Conservation (phyloP, 64 coral and sea anemone species). For the Porites lutea region DNA sequence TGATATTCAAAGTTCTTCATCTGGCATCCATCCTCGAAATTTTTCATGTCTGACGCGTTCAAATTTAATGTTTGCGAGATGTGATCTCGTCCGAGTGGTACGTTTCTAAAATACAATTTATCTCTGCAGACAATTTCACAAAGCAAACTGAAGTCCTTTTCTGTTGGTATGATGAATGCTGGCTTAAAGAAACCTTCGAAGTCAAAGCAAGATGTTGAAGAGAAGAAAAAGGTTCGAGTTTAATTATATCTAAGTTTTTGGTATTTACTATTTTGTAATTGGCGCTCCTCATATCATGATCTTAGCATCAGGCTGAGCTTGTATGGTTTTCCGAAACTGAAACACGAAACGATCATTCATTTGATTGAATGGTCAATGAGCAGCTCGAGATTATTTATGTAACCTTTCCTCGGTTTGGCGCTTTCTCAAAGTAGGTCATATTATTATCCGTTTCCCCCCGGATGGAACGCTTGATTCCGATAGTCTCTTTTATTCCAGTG, state of each 20-base stretch:
- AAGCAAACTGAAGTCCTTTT: constrained; percentile 92
- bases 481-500: no score
- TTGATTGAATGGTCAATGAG: no score
- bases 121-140: constrained; percentile 77
- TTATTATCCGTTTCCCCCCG: no score
- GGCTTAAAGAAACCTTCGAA: constrained; percentile 77
- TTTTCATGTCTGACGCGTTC: neutral
- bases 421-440: no score
- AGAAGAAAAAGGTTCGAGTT: constrained; percentile 79
- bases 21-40: no score
- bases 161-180: constrained; percentile 88
- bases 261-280: neutral
- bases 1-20: neutral
- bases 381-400: no score
- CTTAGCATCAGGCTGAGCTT: no score
- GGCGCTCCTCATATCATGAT: neutral
- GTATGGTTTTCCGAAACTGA: no score
- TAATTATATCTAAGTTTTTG: neutral
- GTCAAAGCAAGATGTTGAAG: constrained; percentile 88
- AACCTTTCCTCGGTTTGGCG: no score
- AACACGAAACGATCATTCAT: no score
- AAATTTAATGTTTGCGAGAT: neutral
- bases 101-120: neutral
- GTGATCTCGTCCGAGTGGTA: neutral
- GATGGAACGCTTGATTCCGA: no score